A percentile compares a stretch with the other conserved stretches of the same genome.
Conservation (phyloP, 2,113 vertebrate species). For the Montifringilla adamsi region DNA sequence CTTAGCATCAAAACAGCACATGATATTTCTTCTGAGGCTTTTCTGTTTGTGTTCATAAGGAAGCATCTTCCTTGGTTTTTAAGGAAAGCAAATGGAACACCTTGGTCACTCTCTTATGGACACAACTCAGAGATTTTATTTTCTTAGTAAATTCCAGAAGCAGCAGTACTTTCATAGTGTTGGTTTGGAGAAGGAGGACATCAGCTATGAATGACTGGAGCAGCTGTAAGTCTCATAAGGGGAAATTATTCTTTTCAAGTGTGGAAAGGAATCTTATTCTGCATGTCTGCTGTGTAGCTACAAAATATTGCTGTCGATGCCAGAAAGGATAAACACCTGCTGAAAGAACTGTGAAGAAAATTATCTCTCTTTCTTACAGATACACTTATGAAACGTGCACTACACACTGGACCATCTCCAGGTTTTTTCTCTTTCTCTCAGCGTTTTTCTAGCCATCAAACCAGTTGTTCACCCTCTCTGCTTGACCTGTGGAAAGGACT, state of each 20-base stretch:
- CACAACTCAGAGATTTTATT: constrained; percentile 31
- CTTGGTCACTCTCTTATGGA: constrained; percentile 10
- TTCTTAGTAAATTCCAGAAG: constrained; percentile 24
- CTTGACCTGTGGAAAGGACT: constrained; percentile 50
- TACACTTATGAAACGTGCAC: background rate
- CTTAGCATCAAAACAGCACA: background rate
- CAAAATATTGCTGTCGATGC: constrained; percentile 61
- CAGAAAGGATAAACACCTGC: constrained; percentile 56
- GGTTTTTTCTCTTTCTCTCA: constrained; percentile 15
- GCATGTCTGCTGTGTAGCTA: constrained; percentile 43
- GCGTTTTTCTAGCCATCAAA: constrained; percentile 11
- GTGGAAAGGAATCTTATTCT: constrained; percentile 47
- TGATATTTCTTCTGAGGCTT: background rate
- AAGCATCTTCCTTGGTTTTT: background rate
- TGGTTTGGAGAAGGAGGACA: constrained; percentile 41
- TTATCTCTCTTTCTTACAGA: constrained; percentile 35
- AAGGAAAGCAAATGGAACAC: constrained; percentile 4
- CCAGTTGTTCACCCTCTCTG: constrained; percentile 33
- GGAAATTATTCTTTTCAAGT: constrained; percentile 61
- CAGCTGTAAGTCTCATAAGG: constrained; percentile 61
- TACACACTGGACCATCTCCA: constrained; percentile 35
- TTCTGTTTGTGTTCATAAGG: background rate
- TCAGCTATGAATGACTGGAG: constrained; percentile 55
- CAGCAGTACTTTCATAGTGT: constrained; percentile 29
- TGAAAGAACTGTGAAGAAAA: constrained; percentile 45